phyloP scores from a whole-genome alignment of 2,113 vertebrate genomes.

The Dromaius novaehollandiae region DNA sequence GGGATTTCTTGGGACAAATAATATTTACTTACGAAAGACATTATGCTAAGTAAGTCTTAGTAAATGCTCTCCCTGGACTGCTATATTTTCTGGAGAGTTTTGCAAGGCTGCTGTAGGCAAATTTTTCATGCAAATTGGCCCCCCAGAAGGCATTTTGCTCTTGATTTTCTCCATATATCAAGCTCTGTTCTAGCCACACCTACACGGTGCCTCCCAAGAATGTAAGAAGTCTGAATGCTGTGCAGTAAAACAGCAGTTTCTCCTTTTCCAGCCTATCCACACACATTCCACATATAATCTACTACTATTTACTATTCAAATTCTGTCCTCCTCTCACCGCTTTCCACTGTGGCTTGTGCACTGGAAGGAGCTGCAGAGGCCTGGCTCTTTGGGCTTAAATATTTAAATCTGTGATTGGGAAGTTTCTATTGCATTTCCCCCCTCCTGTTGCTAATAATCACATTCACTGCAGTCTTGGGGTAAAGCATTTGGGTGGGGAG shows the following conservation, averaged over 20 bases:
- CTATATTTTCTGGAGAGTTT: constrained; percentile 14
- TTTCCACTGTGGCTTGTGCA: not conserved
- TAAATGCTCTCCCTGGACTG: constrained; percentile 44
- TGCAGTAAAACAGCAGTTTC: not conserved
- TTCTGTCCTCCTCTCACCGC: not conserved
- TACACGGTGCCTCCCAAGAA: not conserved
- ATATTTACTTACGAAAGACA: constrained; percentile 57
- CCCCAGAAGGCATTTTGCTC: not conserved
- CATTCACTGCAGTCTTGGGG: not conserved
- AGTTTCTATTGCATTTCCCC: not conserved
- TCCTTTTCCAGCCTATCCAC: not conserved
- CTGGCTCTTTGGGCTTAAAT: not conserved
- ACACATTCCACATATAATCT: not conserved
- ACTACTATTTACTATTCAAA: not conserved
- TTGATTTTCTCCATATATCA: not conserved
- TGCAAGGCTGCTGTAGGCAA: not conserved
- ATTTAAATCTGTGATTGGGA: not conserved
- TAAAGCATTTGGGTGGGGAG: not conserved
- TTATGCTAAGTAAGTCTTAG: constrained; percentile 55
- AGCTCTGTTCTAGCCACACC: not conserved
- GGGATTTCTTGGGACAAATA: constrained; percentile 53
- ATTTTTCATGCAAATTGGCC: not conserved
- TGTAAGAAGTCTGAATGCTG: not conserved
- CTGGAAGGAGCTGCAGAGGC: not conserved
- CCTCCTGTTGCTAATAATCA: not conserved